Conservation (phyloP, 2,888 invertebrate species). For the Idaea aversata region DNA sequence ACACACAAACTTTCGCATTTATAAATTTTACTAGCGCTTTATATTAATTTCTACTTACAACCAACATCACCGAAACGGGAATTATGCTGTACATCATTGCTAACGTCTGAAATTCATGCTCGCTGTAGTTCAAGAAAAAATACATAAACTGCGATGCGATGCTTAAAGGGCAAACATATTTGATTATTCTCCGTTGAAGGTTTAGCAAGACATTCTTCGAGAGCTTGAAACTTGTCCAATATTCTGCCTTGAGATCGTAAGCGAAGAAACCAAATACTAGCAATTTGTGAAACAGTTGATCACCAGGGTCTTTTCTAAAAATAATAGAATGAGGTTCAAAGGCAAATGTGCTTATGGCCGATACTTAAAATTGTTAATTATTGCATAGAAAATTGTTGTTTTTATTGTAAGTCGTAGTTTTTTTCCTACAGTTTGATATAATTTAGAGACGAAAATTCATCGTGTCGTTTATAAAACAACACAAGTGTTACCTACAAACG, state of each 20-base stretch:
- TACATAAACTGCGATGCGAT: slow-evolving; percentile 16
- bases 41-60: slow-evolving; percentile 11
- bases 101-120: slow-evolving; percentile 18
- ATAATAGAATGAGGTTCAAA: neutral
- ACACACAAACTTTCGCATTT: no score
- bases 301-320: slow-evolving; percentile 24
- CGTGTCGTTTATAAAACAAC: no score
- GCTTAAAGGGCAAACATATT: neutral
- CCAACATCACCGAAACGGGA: slow-evolving; percentile 13
- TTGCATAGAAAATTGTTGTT: no score
- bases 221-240: slow-evolving; percentile 17
- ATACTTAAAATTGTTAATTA: no score
- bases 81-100: slow-evolving; percentile 17
- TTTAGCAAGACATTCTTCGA: slow-evolving; percentile 11
- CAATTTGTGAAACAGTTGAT: slow-evolving; percentile 23
- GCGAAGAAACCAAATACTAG: slow-evolving; percentile 15
- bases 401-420: no score
- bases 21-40: neutral
- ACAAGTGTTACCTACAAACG: no score
- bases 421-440: no score
- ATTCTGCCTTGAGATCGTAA: slow-evolving; percentile 7
- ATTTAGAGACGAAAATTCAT: no score
- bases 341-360: no score
- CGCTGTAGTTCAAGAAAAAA: slow-evolving; percentile 14
- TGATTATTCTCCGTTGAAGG: slow-evolving; percentile 4